phyloP scores from a whole-genome alignment of 2,113 vertebrate genomes.

The Mastomys coucha region DNA sequence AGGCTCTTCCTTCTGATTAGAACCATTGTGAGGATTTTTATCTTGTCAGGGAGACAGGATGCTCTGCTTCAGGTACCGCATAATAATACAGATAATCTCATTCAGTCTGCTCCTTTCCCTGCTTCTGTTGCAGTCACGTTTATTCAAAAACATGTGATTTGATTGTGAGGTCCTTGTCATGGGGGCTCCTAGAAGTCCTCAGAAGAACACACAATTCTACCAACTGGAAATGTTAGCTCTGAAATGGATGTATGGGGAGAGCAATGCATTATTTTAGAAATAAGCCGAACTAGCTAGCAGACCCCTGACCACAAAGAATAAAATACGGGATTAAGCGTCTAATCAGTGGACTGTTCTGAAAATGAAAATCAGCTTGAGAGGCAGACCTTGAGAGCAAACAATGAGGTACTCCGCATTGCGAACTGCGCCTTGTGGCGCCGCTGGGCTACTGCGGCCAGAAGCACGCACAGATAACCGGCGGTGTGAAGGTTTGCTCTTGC shows the following conservation, averaged over 20 bases:
- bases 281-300: not conserved
- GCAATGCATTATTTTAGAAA: not conserved
- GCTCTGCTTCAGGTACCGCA: not conserved
- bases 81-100: not conserved
- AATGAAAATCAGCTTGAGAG: not conserved
- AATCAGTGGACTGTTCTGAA: not conserved
- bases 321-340: not conserved
- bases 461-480: not conserved
- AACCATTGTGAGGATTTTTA: not conserved
- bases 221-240: conserved; percentile 1
- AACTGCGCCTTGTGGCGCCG: not conserved
- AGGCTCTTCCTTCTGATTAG: not conserved
- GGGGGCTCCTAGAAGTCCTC: not conserved
- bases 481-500: not conserved
- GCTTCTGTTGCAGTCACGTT: conserved; percentile 5
- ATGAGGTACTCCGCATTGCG: not conserved
- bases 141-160: conserved; percentile 38
- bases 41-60: not conserved
- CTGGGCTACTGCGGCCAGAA: not conserved
- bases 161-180: conserved; percentile 23
- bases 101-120: not conserved
- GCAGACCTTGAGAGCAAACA: not conserved
- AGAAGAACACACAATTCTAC: conserved; percentile 36
- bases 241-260: not conserved
- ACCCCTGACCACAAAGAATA: not conserved